These are phyloP conservation scores for Epistrophe eligans DNA, from an alignment of 2,888 invertebrate species.

Conservation along the genomic window DNA sequence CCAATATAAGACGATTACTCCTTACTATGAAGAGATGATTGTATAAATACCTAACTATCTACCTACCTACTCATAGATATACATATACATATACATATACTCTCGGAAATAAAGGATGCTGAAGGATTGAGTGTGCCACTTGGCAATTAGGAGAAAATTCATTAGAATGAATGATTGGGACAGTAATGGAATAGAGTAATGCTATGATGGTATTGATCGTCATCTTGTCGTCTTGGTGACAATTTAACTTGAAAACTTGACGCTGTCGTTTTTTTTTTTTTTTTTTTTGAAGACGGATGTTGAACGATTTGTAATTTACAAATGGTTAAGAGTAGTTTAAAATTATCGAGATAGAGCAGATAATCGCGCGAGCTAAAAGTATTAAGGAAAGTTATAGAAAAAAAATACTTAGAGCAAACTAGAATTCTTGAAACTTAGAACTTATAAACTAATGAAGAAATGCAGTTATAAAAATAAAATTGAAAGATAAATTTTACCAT, in stretches of 20 bases:
- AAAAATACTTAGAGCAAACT: not conserved
- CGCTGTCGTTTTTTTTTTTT: not conserved
- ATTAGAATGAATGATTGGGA: conserved; percentile 62
- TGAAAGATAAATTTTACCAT: too few species aligned
- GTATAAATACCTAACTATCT: conserved; percentile 5
- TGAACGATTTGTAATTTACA: not conserved
- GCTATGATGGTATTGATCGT: conserved; percentile 5
- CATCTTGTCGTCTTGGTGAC: conserved; percentile 12
- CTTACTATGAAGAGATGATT: not conserved
- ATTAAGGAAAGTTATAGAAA: not conserved
- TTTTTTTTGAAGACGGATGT: not conserved
- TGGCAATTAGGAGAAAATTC: conserved; percentile 61
- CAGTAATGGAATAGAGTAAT: conserved; percentile 37
- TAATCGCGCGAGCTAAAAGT: not conserved
- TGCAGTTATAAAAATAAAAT: too few species aligned
- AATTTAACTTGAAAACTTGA: conserved; percentile 30
- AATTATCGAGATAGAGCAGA: not conserved
- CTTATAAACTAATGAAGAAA: too few species aligned
- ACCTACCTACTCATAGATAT: not conserved
- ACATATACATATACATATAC: not conserved
- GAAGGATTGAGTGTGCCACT: conserved; percentile 52
- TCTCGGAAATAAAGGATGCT: conserved; percentile 23
- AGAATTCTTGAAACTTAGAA: too few species aligned
- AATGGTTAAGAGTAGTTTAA: not conserved
- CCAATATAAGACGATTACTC: conserved; percentile 42